Evolutionary conservation across 2,888 invertebrate genomes (phyloP).

Genomic region (Boloria selene): DNA sequence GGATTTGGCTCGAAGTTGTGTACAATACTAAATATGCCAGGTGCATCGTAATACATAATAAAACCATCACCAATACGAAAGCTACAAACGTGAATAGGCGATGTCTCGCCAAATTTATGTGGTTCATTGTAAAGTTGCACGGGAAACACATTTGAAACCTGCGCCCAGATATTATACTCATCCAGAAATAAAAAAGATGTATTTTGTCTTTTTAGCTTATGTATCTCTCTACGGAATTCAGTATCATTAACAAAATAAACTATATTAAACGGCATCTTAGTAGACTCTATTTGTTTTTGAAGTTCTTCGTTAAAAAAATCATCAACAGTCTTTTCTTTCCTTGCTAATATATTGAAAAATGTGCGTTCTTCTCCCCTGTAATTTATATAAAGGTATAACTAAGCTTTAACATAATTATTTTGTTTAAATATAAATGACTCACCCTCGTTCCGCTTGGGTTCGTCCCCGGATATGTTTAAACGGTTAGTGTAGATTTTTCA

Average conservation of each 20-base stretch:
- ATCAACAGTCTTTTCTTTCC: conserved; percentile 1
- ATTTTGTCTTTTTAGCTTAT: conserved; percentile 8
- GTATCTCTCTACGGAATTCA: conserved; percentile 24
- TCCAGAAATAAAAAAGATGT: conserved; percentile 48
- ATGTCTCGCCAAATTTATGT: no score
- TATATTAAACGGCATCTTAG: conserved; percentile 24
- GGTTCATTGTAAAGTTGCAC: conserved; percentile 30
- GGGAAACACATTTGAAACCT: conserved; percentile 21
- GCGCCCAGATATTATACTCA: conserved; percentile 45
- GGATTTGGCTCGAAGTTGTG: conserved; percentile 12
- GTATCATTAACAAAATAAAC: conserved; percentile 22
- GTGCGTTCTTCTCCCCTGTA: neutral
- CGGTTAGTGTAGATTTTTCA: no score
- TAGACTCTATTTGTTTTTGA: conserved; percentile 3
- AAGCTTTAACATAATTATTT: no score
- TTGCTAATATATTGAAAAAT: conserved; percentile 2
- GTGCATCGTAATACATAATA: conserved; percentile 26
- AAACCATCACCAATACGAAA: conserved; percentile 35
- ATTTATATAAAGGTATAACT: no score
- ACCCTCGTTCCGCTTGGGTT: no score
- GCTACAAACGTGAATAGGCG: neutral
- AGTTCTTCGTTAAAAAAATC: conserved; percentile 8
- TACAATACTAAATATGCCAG: conserved; percentile 25
- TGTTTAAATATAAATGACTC: no score
- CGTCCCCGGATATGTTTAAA: no score